Base-by-base conservation (phyloP, 2,888 invertebrate species). In the Trachelus troglodyta region DNA sequence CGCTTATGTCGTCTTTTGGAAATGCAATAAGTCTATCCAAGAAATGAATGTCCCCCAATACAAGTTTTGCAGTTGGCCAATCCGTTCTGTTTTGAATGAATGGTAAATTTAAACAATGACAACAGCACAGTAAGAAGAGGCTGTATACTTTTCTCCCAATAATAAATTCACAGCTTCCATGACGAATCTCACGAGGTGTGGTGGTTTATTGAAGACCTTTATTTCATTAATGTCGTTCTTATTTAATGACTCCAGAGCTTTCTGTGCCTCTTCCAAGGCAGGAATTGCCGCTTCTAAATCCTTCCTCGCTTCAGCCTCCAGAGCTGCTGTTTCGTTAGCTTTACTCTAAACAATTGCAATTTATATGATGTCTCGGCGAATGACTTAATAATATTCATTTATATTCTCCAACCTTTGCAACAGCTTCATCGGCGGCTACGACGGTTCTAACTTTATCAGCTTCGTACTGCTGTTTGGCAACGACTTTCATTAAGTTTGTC, bases 141-240 rank as follows among this genome's bases (percentile, higher is more conserved):
- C 56, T 23, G 3, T 23, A 23, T 91, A 97, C 97, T 98, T 98
- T 79, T 94, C 94, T 4, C 95, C 95, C 12, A 98, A 91, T 0
- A 98, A 93, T 81, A 98, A 94, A 91, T 97, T 97, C 12, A 98
- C 96, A 12, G 98, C 96, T 91, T 98, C 98, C 97, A 98, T 97
- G 4, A 98, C 98, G 84, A 96, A 97, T 81, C 95, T 94, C 11
- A 98, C 98, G 12, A 98, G 92, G 31, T 94, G 94, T 0, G 98
- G 98, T 0, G 98, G 98, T 87, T 97, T 97, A 83, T 95, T 95
- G 89, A 98, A 98, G 0, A 97, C 97, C 87, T 96, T 95, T 76
- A 98, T 92, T 91, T 98, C 98, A 90, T 97, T 96, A 77, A 98
- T 97, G 88, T 98, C 98, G 69, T 95, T 96, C 90, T 98, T 98